A percentile compares a stretch with the other conserved stretches of the same genome.
phyloP scores from a whole-genome alignment of 2,888 invertebrate species.

The Tolmerus cingulatus region DNA sequence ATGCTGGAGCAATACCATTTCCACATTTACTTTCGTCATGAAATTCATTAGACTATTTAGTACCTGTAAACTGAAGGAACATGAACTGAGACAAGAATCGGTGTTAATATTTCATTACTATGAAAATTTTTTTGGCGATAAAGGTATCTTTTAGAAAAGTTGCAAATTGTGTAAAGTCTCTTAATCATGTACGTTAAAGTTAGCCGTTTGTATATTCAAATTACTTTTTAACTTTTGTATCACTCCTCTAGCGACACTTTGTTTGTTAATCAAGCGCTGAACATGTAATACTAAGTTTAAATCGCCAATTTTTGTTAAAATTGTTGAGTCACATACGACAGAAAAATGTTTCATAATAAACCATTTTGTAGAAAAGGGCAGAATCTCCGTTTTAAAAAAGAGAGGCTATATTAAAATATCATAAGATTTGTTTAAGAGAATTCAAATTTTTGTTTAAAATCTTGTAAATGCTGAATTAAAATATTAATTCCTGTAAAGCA shows the following conservation, averaged over 20 bases:
- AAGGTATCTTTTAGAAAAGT: neutral
- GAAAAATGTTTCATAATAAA: no score
- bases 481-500: no score
- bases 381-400: no score
- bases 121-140: neutral
- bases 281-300: no score
- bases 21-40: neutral
- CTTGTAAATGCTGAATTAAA: no score
- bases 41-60: neutral
- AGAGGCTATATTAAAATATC: no score
- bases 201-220: neutral
- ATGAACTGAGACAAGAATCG: neutral
- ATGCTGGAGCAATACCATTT: neutral
- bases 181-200: neutral
- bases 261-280: no score
- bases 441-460: no score
- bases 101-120: neutral
- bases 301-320: no score
- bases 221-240: neutral
- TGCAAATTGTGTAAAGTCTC: neutral
- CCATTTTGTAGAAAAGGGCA: no score
- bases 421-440: no score
- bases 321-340: no score
- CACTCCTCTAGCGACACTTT: neutral
- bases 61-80: neutral